Base-by-base conservation (phyloP, 2,888 invertebrate genomes). In the Epistrophella euchroma region DNA sequence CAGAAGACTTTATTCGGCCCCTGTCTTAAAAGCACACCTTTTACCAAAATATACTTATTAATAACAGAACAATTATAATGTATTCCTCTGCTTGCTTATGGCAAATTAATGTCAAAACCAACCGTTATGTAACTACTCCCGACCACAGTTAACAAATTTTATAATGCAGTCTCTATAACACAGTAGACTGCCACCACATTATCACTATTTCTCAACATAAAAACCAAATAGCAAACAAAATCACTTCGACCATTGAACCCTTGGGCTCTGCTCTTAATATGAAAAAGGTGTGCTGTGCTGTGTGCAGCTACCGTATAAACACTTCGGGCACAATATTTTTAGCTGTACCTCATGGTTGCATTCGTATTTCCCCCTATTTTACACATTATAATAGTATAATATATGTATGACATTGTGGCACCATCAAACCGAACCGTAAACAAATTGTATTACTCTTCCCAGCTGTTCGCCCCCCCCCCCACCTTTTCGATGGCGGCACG, bases 191-290 rank as follows among this genome's bases (percentile, higher is more conserved):
- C 62, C 40, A 43, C 75, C 47, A 64, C 64, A 64, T 25, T 62
- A 25, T 43, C 43, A n/a, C 45, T 47, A n/a, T 47, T 28, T 28
- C n/a, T 25, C 66, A 62, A 55, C 52, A 45, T 60, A 75, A 58
- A 74, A 71, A 74, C 40, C 66, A 80, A 84, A 71, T 72, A 84
- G 13, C 50, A n/a, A n/a, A n/a, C n/a, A n/a, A 75, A 84, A 80
- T 66, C 75, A 52, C 75, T 75, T 71, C 80, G 84, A 84, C 58
- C 84, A 84, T 71, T 80, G 80, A 84, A 73, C 83, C 71, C 66
- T 47, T 19, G 40, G 66, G 66, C 28, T 28, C 6, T 47, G 32
- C n/a, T 40, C 58, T 7, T 32, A 35, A 25, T 60, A 40, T 60
- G 25, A 68, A 52, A 68, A 68, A 68, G 68, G 68, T 68, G 52